Conservation (phyloP, 2,113 vertebrate species). For the Nibea albiflora region DNA sequence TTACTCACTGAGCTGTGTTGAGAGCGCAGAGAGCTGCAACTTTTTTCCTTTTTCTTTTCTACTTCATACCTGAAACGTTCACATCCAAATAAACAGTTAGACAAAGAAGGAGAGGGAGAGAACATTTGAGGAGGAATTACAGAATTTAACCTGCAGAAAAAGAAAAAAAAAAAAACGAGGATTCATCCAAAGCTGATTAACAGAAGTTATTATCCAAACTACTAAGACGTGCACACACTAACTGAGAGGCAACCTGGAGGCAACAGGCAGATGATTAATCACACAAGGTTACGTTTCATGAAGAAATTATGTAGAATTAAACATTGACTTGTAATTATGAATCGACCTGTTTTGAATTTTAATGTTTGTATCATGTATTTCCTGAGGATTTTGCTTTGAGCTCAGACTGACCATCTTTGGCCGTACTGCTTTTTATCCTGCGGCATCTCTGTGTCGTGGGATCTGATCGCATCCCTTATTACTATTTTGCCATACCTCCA, state of each 20-base stretch:
- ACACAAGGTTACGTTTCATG: conserved; percentile 35
- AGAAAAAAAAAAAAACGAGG: no score
- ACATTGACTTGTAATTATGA: conserved; percentile 29
- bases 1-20: conserved; percentile 2
- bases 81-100: background rate
- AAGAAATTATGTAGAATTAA: conserved; percentile 37
- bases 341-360: conserved; percentile 21
- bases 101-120: background rate
- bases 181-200: conserved; percentile 42
- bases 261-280: conserved; percentile 44
- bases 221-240: background rate
- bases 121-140: conserved; percentile 21
- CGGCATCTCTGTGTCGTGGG: background rate
- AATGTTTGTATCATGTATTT: conserved; percentile 5
- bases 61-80: conserved; percentile 14
- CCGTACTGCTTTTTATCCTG: conserved; percentile 2
- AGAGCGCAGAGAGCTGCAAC: background rate
- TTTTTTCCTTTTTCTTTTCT: background rate
- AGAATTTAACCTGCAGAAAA: conserved; percentile 16
- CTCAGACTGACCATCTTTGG: background rate
- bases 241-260: conserved; percentile 38
- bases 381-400: background rate
- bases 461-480: conserved; percentile 18
- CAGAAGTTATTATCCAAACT: conserved; percentile 19
- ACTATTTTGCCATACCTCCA: background rate